phyloP scores from a whole-genome alignment of 2,113 vertebrate species.

The Callionymus lyra region DNA sequence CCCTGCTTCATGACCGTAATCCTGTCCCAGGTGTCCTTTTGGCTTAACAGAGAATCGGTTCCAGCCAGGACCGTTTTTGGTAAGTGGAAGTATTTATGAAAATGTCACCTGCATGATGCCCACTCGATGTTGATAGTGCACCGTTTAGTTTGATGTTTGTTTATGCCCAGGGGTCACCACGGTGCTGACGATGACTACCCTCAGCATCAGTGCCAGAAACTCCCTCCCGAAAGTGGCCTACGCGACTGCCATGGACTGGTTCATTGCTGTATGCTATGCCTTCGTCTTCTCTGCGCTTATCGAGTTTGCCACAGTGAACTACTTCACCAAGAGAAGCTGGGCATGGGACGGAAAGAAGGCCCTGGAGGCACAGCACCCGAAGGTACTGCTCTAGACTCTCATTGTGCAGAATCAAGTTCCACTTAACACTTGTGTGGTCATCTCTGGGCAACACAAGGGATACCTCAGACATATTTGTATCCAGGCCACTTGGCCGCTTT shows the following conservation, averaged over 20 bases:
- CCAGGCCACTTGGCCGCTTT: too few species aligned
- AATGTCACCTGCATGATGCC: conserved; percentile 7
- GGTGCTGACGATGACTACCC: conserved; percentile 95
- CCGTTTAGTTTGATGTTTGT: background rate
- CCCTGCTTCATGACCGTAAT: conserved; percentile 98
- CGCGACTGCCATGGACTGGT: conserved; percentile 98
- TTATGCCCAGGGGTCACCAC: conserved; percentile 83
- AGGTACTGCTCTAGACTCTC: conserved; percentile 60
- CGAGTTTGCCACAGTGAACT: conserved; percentile 96
- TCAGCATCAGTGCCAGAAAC: conserved; percentile 95
- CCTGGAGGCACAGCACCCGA: conserved; percentile 84
- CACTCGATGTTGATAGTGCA: too few species aligned
- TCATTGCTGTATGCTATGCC: conserved; percentile 94
- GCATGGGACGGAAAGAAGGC: conserved; percentile 98
- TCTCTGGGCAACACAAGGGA: too few species aligned
- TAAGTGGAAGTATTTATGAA: conserved; percentile 63
- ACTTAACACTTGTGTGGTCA: too few species aligned
- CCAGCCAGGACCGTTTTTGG: conserved; percentile 94
- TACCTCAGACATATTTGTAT: too few species aligned
- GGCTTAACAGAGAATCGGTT: conserved; percentile 94
- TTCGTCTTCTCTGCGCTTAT: conserved; percentile 96
- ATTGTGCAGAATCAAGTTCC: too few species aligned
- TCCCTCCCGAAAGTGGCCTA: conserved; percentile 97
- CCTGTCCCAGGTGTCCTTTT: conserved; percentile 94
- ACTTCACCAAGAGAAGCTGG: conserved; percentile 98